Percentiles rank a stretch among this genome's conserved stretches.
Evolutionary conservation across 2,888 invertebrate genomes (phyloP).

Genomic region (Griposia aprilina): DNA sequence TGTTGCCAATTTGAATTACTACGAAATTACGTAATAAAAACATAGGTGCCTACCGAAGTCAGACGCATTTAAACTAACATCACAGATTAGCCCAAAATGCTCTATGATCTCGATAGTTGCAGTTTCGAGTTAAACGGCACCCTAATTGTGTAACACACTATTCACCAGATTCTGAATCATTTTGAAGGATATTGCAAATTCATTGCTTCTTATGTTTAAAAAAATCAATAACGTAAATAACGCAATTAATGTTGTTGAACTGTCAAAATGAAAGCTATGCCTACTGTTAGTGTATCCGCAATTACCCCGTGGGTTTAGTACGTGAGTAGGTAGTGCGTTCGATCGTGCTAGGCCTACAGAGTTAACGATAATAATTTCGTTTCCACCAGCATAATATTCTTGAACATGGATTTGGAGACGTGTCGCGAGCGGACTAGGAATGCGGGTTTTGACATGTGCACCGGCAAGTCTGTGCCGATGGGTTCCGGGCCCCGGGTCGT

Average conservation of each 20-base stretch:
- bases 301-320: not conserved
- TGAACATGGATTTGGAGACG: constrained; percentile 80
- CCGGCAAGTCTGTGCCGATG: constrained; percentile 75
- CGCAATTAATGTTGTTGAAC: too few relatives aligned
- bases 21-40: not conserved
- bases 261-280: too few relatives aligned
- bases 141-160: too few relatives aligned
- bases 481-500: constrained; percentile 77
- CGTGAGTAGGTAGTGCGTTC: not conserved
- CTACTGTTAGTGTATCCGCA: too few relatives aligned
- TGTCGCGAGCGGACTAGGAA: constrained; percentile 81
- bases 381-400: constrained; percentile 85
- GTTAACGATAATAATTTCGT: not conserved
- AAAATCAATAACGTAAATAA: too few relatives aligned
- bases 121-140: too few relatives aligned
- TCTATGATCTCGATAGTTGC: too few relatives aligned
- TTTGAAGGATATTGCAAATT: too few relatives aligned
- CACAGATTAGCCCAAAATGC: too few relatives aligned
- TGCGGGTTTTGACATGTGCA: constrained; percentile 84
- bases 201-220: too few relatives aligned
- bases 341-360: not conserved
- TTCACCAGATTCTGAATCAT: too few relatives aligned
- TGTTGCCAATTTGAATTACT: not conserved
- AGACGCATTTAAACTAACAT: too few relatives aligned
- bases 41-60: not conserved